These are phyloP conservation scores for Slavum lentiscoides DNA, from an alignment of 2,888 invertebrate species.

Conservation along the genomic window DNA sequence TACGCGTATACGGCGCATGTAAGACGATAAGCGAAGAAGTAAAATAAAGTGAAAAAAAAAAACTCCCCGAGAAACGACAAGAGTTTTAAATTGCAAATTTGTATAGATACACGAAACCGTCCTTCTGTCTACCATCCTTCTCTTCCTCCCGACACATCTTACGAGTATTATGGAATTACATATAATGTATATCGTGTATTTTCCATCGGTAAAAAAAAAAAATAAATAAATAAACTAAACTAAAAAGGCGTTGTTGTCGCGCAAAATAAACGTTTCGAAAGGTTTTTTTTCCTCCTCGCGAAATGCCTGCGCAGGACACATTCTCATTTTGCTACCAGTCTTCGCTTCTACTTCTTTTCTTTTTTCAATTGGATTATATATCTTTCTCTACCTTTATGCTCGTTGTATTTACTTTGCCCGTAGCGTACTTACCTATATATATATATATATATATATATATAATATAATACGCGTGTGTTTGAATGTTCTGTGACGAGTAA, in stretches of 20 bases:
- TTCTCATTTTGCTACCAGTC: conserved; percentile 19
- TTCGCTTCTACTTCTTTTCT: neutral
- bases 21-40: neutral
- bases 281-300: neutral
- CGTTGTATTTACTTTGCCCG: conserved; percentile 16
- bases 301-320: conserved; percentile 35
- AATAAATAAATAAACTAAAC: too few species aligned
- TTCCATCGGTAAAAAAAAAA: neutral
- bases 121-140: neutral
- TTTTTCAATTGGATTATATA: conserved; percentile 28
- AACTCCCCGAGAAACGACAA: neutral
- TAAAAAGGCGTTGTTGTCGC: neutral
- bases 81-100: conserved; percentile 49
- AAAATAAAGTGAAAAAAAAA: neutral
- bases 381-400: neutral
- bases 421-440: neutral
- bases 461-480: neutral
- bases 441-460: neutral
- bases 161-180: neutral
- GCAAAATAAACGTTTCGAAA: conserved; percentile 36
- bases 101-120: neutral
- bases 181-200: neutral
- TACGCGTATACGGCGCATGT: neutral
- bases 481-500: neutral
- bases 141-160: neutral